Conservation (phyloP, 2,888 invertebrate genomes). For the Iselma pallidipennis region DNA sequence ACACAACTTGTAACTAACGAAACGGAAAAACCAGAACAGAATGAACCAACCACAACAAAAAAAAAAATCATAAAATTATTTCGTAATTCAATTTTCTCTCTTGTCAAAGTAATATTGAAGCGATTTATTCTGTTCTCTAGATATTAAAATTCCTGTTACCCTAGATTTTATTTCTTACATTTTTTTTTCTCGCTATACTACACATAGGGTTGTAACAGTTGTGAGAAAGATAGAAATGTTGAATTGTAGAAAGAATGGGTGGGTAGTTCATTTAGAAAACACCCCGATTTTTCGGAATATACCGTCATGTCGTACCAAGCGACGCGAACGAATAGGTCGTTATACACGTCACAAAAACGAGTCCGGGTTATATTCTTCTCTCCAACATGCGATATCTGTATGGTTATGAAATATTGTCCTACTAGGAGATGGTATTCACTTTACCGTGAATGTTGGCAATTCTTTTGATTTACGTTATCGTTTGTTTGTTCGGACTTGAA, state of each 20-base stretch:
- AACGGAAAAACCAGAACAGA: slow-evolving; percentile 19
- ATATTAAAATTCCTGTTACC: background rate
- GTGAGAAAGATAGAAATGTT: background rate
- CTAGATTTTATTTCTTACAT: background rate
- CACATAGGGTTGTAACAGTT: background rate
- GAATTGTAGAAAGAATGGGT: too few relatives aligned
- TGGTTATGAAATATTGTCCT: slow-evolving; percentile 42
- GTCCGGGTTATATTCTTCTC: slow-evolving; percentile 36
- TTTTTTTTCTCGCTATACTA: background rate
- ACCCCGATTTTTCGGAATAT: background rate
- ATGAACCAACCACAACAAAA: background rate
- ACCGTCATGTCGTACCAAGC: slow-evolving; percentile 36
- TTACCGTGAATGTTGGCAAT: slow-evolving; percentile 46
- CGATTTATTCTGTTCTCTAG: background rate
- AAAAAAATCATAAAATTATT: background rate
- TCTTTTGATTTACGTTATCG: slow-evolving; percentile 49
- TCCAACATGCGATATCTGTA: slow-evolving; percentile 42
- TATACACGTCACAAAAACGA: slow-evolving; percentile 43
- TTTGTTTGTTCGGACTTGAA: slow-evolving; percentile 47
- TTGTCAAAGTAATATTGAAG: background rate
- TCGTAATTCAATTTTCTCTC: background rate
- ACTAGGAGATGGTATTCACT: slow-evolving; percentile 44
- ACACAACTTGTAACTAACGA: slow-evolving; percentile 12
- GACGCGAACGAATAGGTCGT: slow-evolving; percentile 40
- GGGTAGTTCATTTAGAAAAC: background rate